Evolutionary conservation across 2,888 invertebrate genomes (phyloP).

Genomic region (Stratiomys singularior): DNA sequence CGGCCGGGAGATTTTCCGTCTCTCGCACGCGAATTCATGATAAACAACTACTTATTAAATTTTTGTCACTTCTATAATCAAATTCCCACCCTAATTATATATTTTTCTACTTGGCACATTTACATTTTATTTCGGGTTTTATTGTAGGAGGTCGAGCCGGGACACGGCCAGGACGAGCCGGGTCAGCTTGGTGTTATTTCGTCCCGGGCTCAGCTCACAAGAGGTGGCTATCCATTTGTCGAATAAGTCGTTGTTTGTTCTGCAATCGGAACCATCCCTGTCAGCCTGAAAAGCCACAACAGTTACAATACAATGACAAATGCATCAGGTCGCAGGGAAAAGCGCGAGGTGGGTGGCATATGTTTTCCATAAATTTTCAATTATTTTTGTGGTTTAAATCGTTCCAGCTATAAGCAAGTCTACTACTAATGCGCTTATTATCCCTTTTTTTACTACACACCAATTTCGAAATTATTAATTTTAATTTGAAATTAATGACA

Average conservation of each 20-base stretch:
- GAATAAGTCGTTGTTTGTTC: background rate
- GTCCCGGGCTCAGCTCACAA: background rate
- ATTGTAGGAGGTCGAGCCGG: background rate
- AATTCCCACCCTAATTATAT: constrained; percentile 32
- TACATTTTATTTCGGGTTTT: constrained; percentile 7
- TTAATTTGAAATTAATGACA: constrained; percentile 1
- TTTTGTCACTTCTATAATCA: constrained; percentile 29
- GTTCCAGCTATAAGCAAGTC: background rate
- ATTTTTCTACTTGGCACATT: constrained; percentile 25
- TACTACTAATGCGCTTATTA: no score
- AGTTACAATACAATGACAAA: background rate
- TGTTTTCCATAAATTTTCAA: constrained; percentile 32
- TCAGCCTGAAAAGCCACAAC: background rate
- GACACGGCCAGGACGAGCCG: background rate
- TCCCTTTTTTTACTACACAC: background rate
- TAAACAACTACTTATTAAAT: constrained; percentile 34
- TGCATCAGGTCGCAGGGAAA: background rate
- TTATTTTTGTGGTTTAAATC: constrained; percentile 23
- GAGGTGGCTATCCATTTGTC: background rate
- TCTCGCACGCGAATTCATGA: constrained; percentile 20
- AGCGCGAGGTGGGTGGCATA: background rate
- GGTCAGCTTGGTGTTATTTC: background rate
- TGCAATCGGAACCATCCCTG: background rate
- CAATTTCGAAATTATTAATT: background rate
- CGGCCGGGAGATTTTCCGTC: background rate